Conservation (phyloP, 2,888 invertebrate genomes). For the Scrobipalpa costella region DNA sequence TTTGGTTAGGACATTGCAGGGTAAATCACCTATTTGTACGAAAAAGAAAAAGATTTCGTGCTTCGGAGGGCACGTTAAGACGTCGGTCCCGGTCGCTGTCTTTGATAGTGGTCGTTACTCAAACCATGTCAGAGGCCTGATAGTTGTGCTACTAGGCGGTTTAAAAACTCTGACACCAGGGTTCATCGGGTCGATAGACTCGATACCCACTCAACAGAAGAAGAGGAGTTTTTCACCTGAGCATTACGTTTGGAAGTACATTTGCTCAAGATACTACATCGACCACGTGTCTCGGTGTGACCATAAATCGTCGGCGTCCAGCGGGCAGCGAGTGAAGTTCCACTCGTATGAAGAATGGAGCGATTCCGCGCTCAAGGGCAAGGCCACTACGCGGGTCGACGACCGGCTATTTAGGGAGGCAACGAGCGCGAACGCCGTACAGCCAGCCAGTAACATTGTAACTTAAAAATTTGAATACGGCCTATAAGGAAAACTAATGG, state of each 20-base stretch:
- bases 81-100: too few species aligned
- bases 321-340: slow-evolving; percentile 21
- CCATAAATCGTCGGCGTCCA: slow-evolving; percentile 28
- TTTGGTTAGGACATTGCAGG: too few species aligned
- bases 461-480: not conserved
- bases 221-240: not conserved
- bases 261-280: not conserved
- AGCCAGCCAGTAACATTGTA: slow-evolving; percentile 19
- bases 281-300: slow-evolving; percentile 21
- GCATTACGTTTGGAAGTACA: not conserved
- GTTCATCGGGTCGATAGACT: too few species aligned
- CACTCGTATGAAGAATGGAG: slow-evolving; percentile 47
- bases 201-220: too few species aligned
- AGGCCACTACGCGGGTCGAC: slow-evolving; percentile 63
- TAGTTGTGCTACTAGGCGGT: too few species aligned
- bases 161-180: too few species aligned
- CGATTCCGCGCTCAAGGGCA: slow-evolving; percentile 64
- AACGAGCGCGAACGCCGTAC: slow-evolving; percentile 3
- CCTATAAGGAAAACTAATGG: not conserved
- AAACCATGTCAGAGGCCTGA: too few species aligned
- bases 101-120: too few species aligned
- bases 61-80: too few species aligned
- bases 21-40: too few species aligned
- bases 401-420: slow-evolving; percentile 63
- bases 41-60: too few species aligned